These are phyloP conservation scores for Anableps anableps DNA, from an alignment of 2,797 vertebrate genomes.

Conservation along the genomic window DNA sequence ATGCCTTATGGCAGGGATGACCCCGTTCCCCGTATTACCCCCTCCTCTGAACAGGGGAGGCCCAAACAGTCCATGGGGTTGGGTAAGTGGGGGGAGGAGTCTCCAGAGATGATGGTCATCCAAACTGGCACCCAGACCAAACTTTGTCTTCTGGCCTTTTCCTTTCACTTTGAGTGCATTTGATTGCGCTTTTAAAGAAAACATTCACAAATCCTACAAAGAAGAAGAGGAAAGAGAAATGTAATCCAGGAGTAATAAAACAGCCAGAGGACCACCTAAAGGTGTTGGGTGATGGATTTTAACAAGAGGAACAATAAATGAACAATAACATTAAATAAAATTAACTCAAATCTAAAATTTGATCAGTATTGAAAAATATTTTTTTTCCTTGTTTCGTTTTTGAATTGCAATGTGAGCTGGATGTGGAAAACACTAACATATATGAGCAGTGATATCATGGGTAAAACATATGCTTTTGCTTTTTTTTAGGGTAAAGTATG, in stretches of 20 bases:
- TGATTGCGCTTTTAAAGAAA: constrained; percentile 45
- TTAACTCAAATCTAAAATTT: background rate
- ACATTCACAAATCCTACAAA: constrained; percentile 50
- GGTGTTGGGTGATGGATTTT: background rate
- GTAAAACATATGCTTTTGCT: background rate
- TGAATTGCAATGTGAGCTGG: background rate
- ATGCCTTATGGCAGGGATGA: constrained; percentile 82
- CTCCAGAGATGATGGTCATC: constrained; percentile 69
- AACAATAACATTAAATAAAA: background rate
- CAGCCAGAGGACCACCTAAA: constrained; percentile 31
- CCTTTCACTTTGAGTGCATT: constrained; percentile 42
- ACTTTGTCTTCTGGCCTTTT: constrained; percentile 70
- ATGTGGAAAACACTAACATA: background rate
- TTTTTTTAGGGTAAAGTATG: background rate
- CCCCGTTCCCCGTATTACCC: constrained; percentile 56
- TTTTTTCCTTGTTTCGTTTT: background rate
- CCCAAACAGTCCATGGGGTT: constrained; percentile 29
- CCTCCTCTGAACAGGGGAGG: constrained; percentile 13
- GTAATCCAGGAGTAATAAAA: constrained; percentile 47
- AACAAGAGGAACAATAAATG: background rate
- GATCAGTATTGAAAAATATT: background rate
- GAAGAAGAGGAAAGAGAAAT: constrained; percentile 39
- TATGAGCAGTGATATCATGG: background rate
- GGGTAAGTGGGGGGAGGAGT: constrained; percentile 31
- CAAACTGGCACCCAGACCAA: constrained; percentile 76